These are phyloP conservation scores for Synergus laeviventris DNA, from an alignment of 2,888 invertebrate species.

Conservation along the genomic window DNA sequence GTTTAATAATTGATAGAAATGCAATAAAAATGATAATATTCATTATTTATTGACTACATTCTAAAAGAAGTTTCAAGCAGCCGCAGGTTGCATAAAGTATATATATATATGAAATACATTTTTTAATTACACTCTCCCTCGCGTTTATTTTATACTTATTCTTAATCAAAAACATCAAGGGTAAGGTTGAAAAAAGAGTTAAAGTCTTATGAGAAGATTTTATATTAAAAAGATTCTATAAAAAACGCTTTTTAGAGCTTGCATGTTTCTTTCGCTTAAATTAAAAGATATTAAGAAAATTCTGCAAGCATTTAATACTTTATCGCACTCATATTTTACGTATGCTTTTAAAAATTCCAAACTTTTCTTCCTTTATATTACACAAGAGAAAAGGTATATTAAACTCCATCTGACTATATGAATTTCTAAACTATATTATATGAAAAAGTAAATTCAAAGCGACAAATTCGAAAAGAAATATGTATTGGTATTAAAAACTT, in stretches of 20 bases:
- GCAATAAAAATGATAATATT: background rate
- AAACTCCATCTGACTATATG: background rate
- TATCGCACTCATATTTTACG: background rate
- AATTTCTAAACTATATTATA: background rate
- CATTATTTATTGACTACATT: background rate
- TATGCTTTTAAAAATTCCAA: background rate
- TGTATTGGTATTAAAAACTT: no score
- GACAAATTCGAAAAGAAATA: background rate
- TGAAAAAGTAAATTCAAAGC: background rate
- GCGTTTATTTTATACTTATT: background rate
- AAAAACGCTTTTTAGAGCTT: background rate
- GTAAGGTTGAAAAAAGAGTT: background rate
- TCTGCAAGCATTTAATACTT: background rate
- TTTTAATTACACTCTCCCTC: background rate
- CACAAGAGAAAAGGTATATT: background rate
- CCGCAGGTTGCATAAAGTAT: background rate
- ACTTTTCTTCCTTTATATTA: background rate
- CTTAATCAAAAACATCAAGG: background rate
- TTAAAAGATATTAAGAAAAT: slow-evolving; percentile 9
- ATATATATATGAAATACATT: background rate
- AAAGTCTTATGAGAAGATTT: background rate
- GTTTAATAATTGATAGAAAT: background rate
- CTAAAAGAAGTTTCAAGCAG: background rate
- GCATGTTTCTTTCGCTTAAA: background rate
- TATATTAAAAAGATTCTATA: no score